Conservation (phyloP, 2,797 vertebrate species). For the Falco rusticolus region DNA sequence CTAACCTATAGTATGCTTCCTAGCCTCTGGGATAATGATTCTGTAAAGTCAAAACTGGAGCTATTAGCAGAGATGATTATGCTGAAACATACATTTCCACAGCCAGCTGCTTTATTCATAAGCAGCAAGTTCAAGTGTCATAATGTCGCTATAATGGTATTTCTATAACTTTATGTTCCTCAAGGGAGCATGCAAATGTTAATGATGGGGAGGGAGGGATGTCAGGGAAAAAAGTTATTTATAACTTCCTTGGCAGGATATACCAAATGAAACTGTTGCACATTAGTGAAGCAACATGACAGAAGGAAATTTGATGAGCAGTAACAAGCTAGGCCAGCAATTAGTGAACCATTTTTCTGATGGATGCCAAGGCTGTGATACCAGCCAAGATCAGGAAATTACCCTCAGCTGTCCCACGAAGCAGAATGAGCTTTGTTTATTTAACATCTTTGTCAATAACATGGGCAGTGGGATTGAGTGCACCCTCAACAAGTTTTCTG, state of each 20-base stretch:
- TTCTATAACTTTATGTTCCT: not conserved
- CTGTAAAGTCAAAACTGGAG: not conserved
- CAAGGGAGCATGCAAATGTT: not conserved
- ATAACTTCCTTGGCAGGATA: not conserved
- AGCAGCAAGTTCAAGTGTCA: not conserved
- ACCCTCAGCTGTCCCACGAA: not conserved
- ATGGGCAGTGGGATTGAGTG: not conserved
- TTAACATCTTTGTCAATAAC: not conserved
- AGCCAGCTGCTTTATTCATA: not conserved
- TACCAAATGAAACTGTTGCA: not conserved
- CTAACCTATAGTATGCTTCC: not conserved
- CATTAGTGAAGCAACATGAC: not conserved
- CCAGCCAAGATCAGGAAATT: not conserved
- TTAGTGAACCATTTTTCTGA: not conserved
- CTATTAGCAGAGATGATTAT: not conserved
- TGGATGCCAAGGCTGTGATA: not conserved
- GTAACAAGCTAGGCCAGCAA: not conserved
- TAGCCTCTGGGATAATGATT: not conserved
- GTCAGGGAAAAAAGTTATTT: not conserved
- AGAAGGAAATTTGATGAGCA: not conserved
- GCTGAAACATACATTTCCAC: not conserved
- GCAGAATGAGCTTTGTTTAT: not conserved
- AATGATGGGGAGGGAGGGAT: not conserved
- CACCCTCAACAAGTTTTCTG: too few species aligned
- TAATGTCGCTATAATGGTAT: not conserved